Evolutionary conservation across 1,140 invertebrate genomes (phyloP), one percentile per base, ranked within the genome.

Genomic region (Sesamia nonagrioides): DNA sequence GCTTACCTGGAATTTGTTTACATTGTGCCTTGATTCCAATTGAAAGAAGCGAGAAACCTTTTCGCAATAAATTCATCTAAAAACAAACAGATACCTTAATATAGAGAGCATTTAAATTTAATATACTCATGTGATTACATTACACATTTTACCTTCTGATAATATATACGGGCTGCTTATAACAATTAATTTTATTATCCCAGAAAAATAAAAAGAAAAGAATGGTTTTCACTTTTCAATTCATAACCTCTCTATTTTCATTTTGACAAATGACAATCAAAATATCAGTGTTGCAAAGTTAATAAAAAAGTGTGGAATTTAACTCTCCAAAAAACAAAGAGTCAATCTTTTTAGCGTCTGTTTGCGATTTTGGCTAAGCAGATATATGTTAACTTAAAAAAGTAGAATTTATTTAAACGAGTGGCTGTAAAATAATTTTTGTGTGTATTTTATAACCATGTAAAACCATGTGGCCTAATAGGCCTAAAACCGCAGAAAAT

Each of bases 31-130:
- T 90, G 8, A 93, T 82, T 21, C 90, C 86, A 17, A 84, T 56
- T 18, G 91, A 86, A 21, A 93, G 75, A 8, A 92, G 82, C 15
- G 89, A 88, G 75, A 93, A 77, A 7, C 91, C 87, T 88, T 85
- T 92, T 79, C 89, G 85, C 63, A 93, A 72, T 42, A 92, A 81
- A 87, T 93, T 93, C 91, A 93, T 93, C 90, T 91, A 79, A 83
- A 91, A 92, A 63, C 35, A 17, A 42, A 42, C 40, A 18, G 11
- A 1, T 63, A 18, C n/a, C 40, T 61, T 17, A 63, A 48, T 2
- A 2, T 6, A 6, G 42, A 4, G 8, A 63, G 8, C 0, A 18
- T 63, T 11, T 40, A 7, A 0, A 17, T 17, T 5, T 37, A 6
- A 40, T 48, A 15, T 48, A 13, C 4, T 6, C 0, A 15, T 15